Evolutionary conservation across 2,888 invertebrate genomes (phyloP).

Genomic region (Thysanoteuthis rhombus): DNA sequence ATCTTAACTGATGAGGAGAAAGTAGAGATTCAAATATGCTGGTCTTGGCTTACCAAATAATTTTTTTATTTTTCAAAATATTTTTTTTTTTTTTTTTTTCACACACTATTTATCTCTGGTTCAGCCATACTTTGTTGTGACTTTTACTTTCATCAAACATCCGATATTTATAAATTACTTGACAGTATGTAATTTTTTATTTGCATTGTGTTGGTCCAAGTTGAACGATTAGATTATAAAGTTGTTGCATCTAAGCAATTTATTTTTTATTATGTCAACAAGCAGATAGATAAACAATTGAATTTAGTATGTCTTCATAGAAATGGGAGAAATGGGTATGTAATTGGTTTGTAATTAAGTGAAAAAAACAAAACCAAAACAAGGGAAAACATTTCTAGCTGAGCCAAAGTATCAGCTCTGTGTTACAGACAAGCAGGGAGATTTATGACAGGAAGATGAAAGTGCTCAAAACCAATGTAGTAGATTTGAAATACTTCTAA

Average conservation of each 20-base stretch:
- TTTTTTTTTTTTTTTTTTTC: not conserved
- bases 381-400: not conserved
- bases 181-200: not conserved
- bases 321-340: slow-evolving; percentile 12
- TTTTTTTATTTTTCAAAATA: not conserved
- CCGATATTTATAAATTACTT: slow-evolving; percentile 12
- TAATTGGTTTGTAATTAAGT: not conserved
- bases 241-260: not conserved
- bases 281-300: not conserved
- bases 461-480: not conserved
- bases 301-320: not conserved
- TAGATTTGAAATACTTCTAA: not conserved
- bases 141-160: slow-evolving; percentile 12
- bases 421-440: not conserved
- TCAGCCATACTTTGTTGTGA: not conserved
- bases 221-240: not conserved
- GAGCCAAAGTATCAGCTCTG: not conserved
- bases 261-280: not conserved
- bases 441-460: not conserved
- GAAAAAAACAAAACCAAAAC: not conserved
- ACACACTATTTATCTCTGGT: not conserved
- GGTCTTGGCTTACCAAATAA: not conserved
- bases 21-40: not conserved
- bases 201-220: not conserved
- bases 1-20: not conserved